Base-by-base conservation (phyloP, 2,797 vertebrate genomes). In the Cossypha heuglini region DNA sequence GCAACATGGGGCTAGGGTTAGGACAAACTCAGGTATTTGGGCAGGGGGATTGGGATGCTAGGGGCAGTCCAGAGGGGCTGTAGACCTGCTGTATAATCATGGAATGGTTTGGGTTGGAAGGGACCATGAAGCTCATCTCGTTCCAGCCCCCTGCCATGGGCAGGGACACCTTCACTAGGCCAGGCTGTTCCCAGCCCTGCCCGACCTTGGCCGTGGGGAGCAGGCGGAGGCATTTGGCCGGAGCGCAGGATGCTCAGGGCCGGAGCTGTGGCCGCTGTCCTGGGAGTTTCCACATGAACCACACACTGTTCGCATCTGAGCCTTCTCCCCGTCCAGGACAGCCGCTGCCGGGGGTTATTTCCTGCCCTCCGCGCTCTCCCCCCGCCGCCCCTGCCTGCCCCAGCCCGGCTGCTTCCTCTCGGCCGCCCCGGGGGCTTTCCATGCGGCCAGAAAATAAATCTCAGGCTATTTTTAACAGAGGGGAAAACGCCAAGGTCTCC, bases 381-480 rank as follows among this genome's bases (percentile, higher is more conserved):
- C 90, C 84, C 87, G 24, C 90, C 77, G 46, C 93, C 92, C 94
- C 72, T 74, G 93, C 94, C 95, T 91, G 81, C 89, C 94, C 91
- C 13, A 91, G 94, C 92, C 94, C 77, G 90, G 80, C 96, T 95
- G 96, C 94, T 97, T 97, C 97, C 97, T 97, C 97, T 84, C 94
- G 69, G 52, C 87, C 80, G 67, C 93, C 95, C 94, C 88, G 73
- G 97, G 96, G 96, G 95, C 96, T 97, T 97, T 97, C 97, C 97
- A 94, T 76, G 90, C 90, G 90, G 97, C 94, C 95, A 93, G 96
- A 96, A 93, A 96, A 96, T 93, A 96, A 94, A 93, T 88, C 90
- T 97, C 90, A 35, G 45, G 94, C 96, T 97, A 96, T 97, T 97
- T 96, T 95, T 97, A 96, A 93, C 95, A 19, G 88, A 92, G 92